These are phyloP conservation scores for Steinernema hermaphroditum DNA, from an alignment of 2,888 invertebrate genomes.

Conservation along the genomic window DNA sequence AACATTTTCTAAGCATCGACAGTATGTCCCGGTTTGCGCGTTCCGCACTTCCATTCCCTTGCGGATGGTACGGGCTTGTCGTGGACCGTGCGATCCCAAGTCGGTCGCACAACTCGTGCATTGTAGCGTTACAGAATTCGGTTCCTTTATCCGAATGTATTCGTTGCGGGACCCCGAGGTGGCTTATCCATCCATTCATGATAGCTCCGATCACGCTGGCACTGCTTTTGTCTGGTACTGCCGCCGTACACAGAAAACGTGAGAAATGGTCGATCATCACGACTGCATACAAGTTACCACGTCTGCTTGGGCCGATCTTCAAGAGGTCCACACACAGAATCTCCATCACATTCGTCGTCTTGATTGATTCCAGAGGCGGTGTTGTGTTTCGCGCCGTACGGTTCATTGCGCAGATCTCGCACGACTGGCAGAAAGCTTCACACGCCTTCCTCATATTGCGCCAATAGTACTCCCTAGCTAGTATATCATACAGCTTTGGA, in stretches of 20 bases:
- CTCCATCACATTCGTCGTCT: not conserved
- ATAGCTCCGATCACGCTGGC: slow-evolving; percentile 50
- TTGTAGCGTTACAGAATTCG: slow-evolving; percentile 39
- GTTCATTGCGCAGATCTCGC: not conserved
- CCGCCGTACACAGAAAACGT: not conserved
- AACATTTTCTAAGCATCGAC: slow-evolving; percentile 36
- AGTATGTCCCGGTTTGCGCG: slow-evolving; percentile 39
- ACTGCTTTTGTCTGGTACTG: not conserved
- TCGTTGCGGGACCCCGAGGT: slow-evolving; percentile 44
- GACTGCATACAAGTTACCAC: slow-evolving; percentile 33
- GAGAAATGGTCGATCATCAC: slow-evolving; percentile 21
- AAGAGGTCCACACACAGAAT: slow-evolving; percentile 37
- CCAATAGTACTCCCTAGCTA: slow-evolving; percentile 8
- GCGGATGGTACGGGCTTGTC: slow-evolving; percentile 42
- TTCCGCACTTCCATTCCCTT: slow-evolving; percentile 44
- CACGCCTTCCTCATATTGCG: not conserved
- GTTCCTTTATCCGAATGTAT: slow-evolving; percentile 55
- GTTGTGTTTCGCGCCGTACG: not conserved
- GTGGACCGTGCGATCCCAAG: slow-evolving; percentile 37
- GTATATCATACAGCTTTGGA: not conserved
- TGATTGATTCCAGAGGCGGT: slow-evolving; percentile 7
- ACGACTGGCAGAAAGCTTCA: not conserved
- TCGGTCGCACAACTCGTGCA: slow-evolving; percentile 36
- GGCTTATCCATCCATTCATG: slow-evolving; percentile 40
- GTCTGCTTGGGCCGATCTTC: slow-evolving; percentile 22